phyloP scores from a whole-genome alignment of 2,888 invertebrate species.

The Chromoteleia sp. region DNA sequence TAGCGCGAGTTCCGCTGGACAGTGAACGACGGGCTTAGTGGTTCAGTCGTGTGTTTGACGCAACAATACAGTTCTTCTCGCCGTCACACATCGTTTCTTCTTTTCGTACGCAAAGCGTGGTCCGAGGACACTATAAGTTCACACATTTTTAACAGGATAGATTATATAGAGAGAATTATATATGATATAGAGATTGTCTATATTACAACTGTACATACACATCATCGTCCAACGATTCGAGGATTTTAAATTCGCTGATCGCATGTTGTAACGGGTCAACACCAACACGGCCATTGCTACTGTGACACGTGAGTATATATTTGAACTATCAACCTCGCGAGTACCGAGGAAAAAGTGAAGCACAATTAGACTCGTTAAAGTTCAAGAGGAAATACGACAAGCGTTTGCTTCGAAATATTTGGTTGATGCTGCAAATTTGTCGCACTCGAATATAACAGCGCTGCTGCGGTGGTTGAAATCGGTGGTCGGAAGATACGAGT shows the following conservation, averaged over 20 bases:
- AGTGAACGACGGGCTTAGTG: slow-evolving; percentile 52
- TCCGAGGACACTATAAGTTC: slow-evolving; percentile 25
- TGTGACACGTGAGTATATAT: slow-evolving; percentile 63
- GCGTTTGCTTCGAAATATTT: too few species aligned
- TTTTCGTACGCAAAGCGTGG: slow-evolving; percentile 48
- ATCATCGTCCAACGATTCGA: slow-evolving; percentile 49
- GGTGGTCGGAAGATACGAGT: not conserved
- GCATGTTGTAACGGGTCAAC: slow-evolving; percentile 33
- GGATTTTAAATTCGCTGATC: slow-evolving; percentile 36
- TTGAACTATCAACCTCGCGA: not conserved
- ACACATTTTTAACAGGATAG: slow-evolving; percentile 29
- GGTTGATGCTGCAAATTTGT: slow-evolving; percentile 9
- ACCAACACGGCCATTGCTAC: slow-evolving; percentile 29
- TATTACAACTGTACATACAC: slow-evolving; percentile 53
- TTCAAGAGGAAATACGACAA: too few species aligned
- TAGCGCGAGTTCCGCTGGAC: slow-evolving; percentile 56
- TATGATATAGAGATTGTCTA: slow-evolving; percentile 42
- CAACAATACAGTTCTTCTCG: slow-evolving; percentile 24
- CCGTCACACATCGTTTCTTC: slow-evolving; percentile 37
- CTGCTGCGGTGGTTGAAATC: not conserved
- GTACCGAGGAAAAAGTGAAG: too few species aligned
- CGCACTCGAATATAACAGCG: too few species aligned
- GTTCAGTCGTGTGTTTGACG: slow-evolving; percentile 44
- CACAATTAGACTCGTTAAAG: not conserved
- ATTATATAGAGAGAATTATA: slow-evolving; percentile 56